These are phyloP conservation scores for Galaxea fascicularis DNA, from an alignment of 92 coral and sea anemone species.

Conservation along the genomic window DNA sequence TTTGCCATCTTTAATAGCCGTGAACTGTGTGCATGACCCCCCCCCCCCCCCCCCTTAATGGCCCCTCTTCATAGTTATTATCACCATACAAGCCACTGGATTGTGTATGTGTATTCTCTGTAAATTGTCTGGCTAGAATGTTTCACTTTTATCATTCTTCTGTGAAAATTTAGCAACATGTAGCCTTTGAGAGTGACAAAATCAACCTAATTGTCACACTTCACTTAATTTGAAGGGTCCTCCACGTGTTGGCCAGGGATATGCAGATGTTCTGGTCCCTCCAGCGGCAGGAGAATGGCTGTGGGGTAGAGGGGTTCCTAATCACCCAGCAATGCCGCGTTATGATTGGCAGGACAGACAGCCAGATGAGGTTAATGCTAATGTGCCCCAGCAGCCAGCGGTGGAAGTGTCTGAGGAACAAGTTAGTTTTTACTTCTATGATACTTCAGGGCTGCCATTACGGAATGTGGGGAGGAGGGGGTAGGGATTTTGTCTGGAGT, in stretches of 20 bases:
- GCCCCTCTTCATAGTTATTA: too few relatives aligned
- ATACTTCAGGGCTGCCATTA: background rate
- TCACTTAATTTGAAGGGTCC: slow-evolving; percentile 48
- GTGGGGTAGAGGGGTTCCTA: slow-evolving; percentile 46
- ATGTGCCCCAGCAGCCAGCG: slow-evolving; percentile 86
- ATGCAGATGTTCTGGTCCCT: slow-evolving; percentile 88
- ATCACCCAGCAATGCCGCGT: slow-evolving; percentile 13
- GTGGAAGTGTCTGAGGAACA: slow-evolving; percentile 95
- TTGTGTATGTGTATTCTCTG: too few relatives aligned
- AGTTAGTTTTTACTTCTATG: slow-evolving; percentile 41
- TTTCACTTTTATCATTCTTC: too few relatives aligned
- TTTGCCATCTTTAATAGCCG: too few relatives aligned
- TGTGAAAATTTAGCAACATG: too few relatives aligned
- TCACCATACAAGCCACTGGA: too few relatives aligned
- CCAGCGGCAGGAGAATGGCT: slow-evolving; percentile 79
- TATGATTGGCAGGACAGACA: slow-evolving; percentile 53
- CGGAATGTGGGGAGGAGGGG: too few relatives aligned
- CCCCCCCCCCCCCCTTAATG: too few relatives aligned
- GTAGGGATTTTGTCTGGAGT: too few relatives aligned
- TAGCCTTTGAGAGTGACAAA: too few relatives aligned
- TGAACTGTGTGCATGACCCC: too few relatives aligned
- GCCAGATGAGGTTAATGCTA: slow-evolving; percentile 62
- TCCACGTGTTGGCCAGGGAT: slow-evolving; percentile 90
- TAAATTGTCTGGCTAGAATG: too few relatives aligned
- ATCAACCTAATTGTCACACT: background rate